Evolutionary conservation across 1,140 invertebrate species (phyloP).

Genomic region (Amphibalanus amphitrite): DNA sequence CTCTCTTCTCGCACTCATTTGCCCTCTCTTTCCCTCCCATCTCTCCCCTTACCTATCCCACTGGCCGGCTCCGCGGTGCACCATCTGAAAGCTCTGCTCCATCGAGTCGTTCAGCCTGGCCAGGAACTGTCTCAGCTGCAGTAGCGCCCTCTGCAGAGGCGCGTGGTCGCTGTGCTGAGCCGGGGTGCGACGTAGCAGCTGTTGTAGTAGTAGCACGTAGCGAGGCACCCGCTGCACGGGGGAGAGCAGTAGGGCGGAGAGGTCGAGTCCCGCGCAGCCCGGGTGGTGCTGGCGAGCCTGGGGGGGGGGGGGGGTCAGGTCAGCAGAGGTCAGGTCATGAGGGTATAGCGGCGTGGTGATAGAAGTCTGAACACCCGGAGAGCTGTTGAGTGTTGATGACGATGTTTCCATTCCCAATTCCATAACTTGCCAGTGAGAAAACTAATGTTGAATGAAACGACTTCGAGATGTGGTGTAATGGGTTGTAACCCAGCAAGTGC

Average conservation of each 20-base stretch:
- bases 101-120: slow-evolving; percentile 26
- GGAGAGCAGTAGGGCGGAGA: slow-evolving; percentile 25
- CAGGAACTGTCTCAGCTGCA: slow-evolving; percentile 24
- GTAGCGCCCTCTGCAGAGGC: slow-evolving; percentile 22
- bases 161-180: slow-evolving; percentile 23
- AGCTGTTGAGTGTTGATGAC: too few relatives aligned
- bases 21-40: too few relatives aligned
- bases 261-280: slow-evolving; percentile 23
- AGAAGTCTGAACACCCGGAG: too few relatives aligned
- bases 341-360: too few relatives aligned
- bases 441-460: too few relatives aligned
- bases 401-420: too few relatives aligned
- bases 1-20: too few relatives aligned
- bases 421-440: too few relatives aligned
- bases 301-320: slow-evolving; percentile 1
- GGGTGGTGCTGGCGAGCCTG: slow-evolving; percentile 23
- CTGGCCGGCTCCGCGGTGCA: slow-evolving; percentile 8
- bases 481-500: too few relatives aligned
- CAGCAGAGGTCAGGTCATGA: background rate
- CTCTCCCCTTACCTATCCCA: too few relatives aligned
- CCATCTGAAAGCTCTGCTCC: slow-evolving; percentile 27
- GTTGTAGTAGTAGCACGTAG: slow-evolving; percentile 27
- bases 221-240: slow-evolving; percentile 28
- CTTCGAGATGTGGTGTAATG: too few relatives aligned
- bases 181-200: slow-evolving; percentile 25